Evolutionary conservation across 2,797 vertebrate species (phyloP), one percentile per base, ranked within the genome.

Genomic region (Urosaurus nigricauda): DNA sequence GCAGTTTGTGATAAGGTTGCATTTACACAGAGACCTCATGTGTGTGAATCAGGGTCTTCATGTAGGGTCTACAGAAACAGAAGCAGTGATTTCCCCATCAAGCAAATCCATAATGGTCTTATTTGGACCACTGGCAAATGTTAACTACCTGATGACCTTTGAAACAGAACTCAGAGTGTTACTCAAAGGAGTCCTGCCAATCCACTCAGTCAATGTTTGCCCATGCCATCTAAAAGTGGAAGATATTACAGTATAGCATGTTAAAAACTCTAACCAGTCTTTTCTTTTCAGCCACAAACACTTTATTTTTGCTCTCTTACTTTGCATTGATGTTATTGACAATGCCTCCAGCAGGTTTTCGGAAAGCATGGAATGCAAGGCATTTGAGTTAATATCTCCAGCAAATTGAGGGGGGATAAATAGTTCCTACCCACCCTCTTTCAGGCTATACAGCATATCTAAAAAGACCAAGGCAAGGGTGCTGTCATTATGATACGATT

Each of bases 311-410:
- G 77, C 92, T 63, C 26, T 88, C 1, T 63, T 71, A 43, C 13
- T 84, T 92, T 92, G 21, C 78, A 8, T 43, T 86, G 13, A 37
- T 4, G 3, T 73, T 88, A 56, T 47, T 91, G 37, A 73, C 68
- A 37, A 35, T 16, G 86, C 17, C 2, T 90, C 43, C 26, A 35
- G 65, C 65, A 13, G 16, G 43, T 60, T 83, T n/a, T 78, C 6
- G 75, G 79, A 87, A 93, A 87, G 73, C 88, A 84, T 26, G 71
- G 26, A 5, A 0, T 3, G 81, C 0, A 74, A 2, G 84, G n/a
- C 47, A 12, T 88, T 79, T 83, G 37, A 91, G 85, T 40, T 84
- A 92, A 92, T 79, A 35, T 87, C 90, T 87, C 29, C 90, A 92
- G 65, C 58, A 43, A 40, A 14, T 2, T 12, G 43, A 35, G 65